phyloP scores from a whole-genome alignment of 2,888 invertebrate genomes.

The Serrognathus titanus region DNA sequence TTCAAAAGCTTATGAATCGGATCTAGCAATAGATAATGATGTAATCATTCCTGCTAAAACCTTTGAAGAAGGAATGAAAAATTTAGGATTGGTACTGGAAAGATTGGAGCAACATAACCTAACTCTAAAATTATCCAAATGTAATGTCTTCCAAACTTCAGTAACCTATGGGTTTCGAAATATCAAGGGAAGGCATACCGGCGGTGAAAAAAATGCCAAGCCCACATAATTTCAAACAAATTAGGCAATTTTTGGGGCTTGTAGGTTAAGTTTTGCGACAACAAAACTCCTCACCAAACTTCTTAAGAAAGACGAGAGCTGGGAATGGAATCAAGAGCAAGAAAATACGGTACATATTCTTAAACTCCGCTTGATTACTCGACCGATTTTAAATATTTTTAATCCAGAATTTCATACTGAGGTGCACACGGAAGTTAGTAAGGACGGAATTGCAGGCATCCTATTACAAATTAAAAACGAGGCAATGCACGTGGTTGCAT shows the following conservation, averaged over 20 bases:
- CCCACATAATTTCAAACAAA: neutral
- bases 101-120: too few relatives aligned
- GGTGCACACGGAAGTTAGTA: constrained; percentile 30
- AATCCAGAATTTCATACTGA: constrained; percentile 17
- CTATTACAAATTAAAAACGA: constrained; percentile 29
- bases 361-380: constrained; percentile 17
- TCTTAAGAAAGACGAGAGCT: constrained; percentile 10
- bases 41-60: too few relatives aligned
- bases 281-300: constrained; percentile 30
- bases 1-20: too few relatives aligned
- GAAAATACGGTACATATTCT: constrained; percentile 19
- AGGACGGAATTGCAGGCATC: constrained; percentile 29
- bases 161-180: too few relatives aligned
- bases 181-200: too few relatives aligned
- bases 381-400: constrained; percentile 24
- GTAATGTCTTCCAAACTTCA: too few relatives aligned
- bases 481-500: constrained; percentile 34
- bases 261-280: constrained; percentile 7
- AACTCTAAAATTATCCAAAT: too few relatives aligned
- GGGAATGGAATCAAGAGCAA: too few relatives aligned
- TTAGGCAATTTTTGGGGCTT: constrained; percentile 4
- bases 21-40: too few relatives aligned
- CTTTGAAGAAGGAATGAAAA: too few relatives aligned
- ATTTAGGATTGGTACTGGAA: too few relatives aligned
- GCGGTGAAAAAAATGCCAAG: too few relatives aligned